These are phyloP conservation scores for Platerodrilus igneus DNA, from an alignment of 2,888 invertebrate species.

Conservation along the genomic window DNA sequence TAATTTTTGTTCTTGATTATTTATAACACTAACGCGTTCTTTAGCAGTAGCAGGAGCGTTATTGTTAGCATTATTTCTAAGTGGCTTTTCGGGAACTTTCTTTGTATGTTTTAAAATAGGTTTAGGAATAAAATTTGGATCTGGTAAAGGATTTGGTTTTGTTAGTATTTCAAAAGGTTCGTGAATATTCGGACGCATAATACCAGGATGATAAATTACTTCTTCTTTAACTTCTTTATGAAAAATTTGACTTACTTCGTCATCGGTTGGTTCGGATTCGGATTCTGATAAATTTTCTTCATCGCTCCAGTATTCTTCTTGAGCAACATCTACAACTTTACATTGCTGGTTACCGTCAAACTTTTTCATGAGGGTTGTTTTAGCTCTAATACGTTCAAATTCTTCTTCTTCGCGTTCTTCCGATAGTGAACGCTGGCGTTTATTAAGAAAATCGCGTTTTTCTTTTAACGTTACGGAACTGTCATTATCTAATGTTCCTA, in stretches of 20 bases:
- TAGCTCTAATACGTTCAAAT: constrained; percentile 38
- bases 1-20: background rate
- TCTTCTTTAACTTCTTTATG: constrained; percentile 51
- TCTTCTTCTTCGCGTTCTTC: constrained; percentile 44
- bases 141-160: constrained; percentile 60
- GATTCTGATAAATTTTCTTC: constrained; percentile 41
- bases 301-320: constrained; percentile 49
- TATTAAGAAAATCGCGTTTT: constrained; percentile 34
- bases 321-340: constrained; percentile 43
- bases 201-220: constrained; percentile 65
- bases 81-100: constrained; percentile 13
- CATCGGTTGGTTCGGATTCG: constrained; percentile 39
- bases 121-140: constrained; percentile 70
- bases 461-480: constrained; percentile 37
- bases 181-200: constrained; percentile 47
- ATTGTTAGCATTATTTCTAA: constrained; percentile 15
- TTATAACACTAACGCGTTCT: too few relatives aligned
- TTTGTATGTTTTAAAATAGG: constrained; percentile 64
- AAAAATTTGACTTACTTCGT: constrained; percentile 35
- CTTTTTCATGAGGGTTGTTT: constrained; percentile 45
- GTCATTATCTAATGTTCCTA: constrained; percentile 27
- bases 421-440: constrained; percentile 39
- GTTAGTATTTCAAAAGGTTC: constrained; percentile 57
- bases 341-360: too few relatives aligned
- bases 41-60: too few relatives aligned